A percentile compares a stretch with the other conserved stretches of the same genome.
Conservation (phyloP, 2,888 invertebrate species). For the Nephrotoma appendiculata region DNA sequence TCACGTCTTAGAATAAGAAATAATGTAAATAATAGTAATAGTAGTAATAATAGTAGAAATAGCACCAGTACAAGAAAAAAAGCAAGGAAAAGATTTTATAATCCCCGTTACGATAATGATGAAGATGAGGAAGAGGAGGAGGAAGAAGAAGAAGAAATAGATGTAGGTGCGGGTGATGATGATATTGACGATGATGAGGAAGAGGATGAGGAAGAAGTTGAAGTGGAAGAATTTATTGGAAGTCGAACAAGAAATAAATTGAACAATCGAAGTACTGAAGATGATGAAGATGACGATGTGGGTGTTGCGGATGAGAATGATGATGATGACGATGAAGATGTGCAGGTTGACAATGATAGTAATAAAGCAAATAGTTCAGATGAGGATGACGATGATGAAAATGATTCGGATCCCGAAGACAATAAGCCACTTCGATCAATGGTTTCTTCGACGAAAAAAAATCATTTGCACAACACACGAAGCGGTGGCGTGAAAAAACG, state of each 20-base stretch:
- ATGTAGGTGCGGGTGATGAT: conserved; percentile 12
- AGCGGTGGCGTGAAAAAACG: conserved; percentile 5
- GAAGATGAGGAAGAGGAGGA: conserved; percentile 16
- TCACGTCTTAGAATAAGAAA: conserved; percentile 21
- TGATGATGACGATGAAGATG: conserved; percentile 14
- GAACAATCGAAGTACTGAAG: background rate
- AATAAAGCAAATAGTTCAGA: background rate
- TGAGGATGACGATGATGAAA: conserved; percentile 14
- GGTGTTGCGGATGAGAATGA: background rate
- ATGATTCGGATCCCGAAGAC: conserved; percentile 29
- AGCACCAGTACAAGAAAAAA: conserved; percentile 6
- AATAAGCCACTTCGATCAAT: conserved; percentile 33
- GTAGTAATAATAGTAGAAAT: conserved; percentile 9
- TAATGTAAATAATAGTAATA: conserved; percentile 13
- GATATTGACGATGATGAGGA: background rate
- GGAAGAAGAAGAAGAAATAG: conserved; percentile 9
- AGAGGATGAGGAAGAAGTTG: background rate
- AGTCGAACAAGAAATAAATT: background rate
- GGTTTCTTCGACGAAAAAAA: conserved; percentile 17
- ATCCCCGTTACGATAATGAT: conserved; percentile 13
- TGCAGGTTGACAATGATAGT: background rate
- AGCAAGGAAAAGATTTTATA: conserved; percentile 9
- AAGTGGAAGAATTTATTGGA: background rate
- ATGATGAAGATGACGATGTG: conserved; percentile 14
- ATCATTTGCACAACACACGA: conserved; percentile 8